phyloP scores from a whole-genome alignment of 2,113 vertebrate genomes.

The Panurus biarmicus region DNA sequence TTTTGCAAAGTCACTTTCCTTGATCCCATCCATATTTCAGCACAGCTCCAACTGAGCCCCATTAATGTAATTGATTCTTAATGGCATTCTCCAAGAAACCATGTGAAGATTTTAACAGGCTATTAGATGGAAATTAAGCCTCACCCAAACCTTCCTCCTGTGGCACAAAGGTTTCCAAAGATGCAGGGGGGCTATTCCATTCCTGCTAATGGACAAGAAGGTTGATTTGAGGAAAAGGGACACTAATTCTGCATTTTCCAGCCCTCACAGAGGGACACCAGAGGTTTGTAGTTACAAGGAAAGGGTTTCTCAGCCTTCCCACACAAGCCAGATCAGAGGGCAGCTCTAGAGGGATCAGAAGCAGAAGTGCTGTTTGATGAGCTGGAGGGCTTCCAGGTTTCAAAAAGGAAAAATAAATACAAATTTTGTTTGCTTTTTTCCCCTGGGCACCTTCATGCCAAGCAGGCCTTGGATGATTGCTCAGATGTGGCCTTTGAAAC shows the following conservation, averaged over 20 bases:
- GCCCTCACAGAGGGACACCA: not conserved
- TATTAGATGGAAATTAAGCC: slow-evolving; percentile 38
- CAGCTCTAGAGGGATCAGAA: not conserved
- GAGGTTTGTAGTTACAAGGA: not conserved
- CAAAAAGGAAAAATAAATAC: not conserved
- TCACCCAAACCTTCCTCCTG: not conserved
- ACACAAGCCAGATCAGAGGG: not conserved
- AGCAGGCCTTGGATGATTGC: not conserved
- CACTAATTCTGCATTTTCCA: not conserved
- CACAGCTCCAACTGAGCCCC: slow-evolving; percentile 37
- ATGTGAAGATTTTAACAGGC: slow-evolving; percentile 46
- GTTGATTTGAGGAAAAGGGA: not conserved
- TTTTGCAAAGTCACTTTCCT: slow-evolving; percentile 43
- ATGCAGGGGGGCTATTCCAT: not conserved
- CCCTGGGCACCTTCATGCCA: not conserved
- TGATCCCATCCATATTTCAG: slow-evolving; percentile 22
- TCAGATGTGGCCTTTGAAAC: not conserved
- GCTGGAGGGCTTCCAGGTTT: not conserved
- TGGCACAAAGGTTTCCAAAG: not conserved
- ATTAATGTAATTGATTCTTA: slow-evolving; percentile 65
- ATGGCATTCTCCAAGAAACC: slow-evolving; percentile 25
- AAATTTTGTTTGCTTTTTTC: not conserved
- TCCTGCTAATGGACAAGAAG: not conserved
- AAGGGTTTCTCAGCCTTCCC: not conserved
- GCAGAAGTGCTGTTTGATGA: not conserved